These are phyloP conservation scores for Pentamera pediparva DNA, from an alignment of 53 echinoderm and acorn worm genomes.

Conservation along the genomic window DNA sequence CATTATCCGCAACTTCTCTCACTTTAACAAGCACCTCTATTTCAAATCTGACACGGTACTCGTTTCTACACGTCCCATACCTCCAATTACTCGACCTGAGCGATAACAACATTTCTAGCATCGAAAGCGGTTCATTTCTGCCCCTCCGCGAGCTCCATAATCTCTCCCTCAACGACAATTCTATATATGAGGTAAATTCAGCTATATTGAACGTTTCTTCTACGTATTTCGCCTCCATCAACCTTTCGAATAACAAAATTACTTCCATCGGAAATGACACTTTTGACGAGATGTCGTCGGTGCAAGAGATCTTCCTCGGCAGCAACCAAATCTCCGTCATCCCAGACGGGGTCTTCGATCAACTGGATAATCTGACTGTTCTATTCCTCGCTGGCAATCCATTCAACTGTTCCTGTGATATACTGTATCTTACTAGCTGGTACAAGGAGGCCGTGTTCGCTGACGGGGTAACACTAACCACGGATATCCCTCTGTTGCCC, in stretches of 20 bases:
- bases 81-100: slow-evolving; percentile 24
- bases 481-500: no score
- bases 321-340: background rate
- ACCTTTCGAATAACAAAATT: background rate
- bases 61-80: slow-evolving; percentile 8
- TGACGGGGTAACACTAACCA: background rate
- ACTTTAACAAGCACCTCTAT: background rate
- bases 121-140: slow-evolving; percentile 17
- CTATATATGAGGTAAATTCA: background rate
- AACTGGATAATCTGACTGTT: background rate
- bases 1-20: background rate
- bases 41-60: background rate
- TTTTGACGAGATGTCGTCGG: background rate
- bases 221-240: background rate
- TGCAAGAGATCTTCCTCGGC: background rate
- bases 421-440: slow-evolving; percentile 14
- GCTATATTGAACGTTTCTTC: slow-evolving; percentile 6
- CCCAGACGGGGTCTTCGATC: background rate
- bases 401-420: slow-evolving; percentile 15
- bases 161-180: slow-evolving; percentile 22
- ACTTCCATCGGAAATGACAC: background rate
- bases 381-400: background rate
- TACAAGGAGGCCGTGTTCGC: background rate
- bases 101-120: slow-evolving; percentile 13
- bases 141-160: slow-evolving; percentile 20